Base-by-base conservation (phyloP, 2,888 invertebrate species). In the Drosophila atripex region DNA sequence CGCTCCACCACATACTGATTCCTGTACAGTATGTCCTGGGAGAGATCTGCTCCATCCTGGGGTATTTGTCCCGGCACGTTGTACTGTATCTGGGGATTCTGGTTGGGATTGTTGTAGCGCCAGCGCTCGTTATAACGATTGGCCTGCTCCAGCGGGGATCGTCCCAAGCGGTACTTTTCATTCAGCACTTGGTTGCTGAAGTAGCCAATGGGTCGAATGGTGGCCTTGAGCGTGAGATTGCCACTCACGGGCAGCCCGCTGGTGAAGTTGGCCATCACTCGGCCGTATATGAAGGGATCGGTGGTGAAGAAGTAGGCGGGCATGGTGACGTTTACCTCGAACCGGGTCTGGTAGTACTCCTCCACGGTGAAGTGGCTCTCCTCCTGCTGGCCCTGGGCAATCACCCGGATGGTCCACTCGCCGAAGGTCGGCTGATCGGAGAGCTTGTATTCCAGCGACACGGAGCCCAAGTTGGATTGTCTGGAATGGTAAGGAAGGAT, bases 311-410 rank as follows among this genome's bases (percentile, higher is more conserved):
- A 96, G 91, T 97, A 98, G 0, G 98, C 96, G 0, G 98, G 97
- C 95, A 98, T 97, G 0, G 97, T 98, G 0, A 99, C 97, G 91
- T 98, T 98, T 43, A 95, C 95, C 93, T 98, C 98, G 90, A 97
- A 98, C 79, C 98, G 93, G 0, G 98, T 97, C 91, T 97, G 97
- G 91, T 98, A 98, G 92, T 98, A 98, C 92, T 98, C 98, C 90
- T 98, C 97, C 0, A 99, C 98, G 7, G 95, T 91, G 92, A 98
- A 98, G 56, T 94, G 94, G 39, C 96, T 94, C 90, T 97, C 96
- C 91, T 98, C 98, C 1, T 95, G 92, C 91, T 98, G 97, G 0
- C 97, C 96, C 89, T 97, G 96, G 0, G 98, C 98, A 76, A 96
- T 94, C 0, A 98, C 96, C 72, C 95, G 94, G 76, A 99, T 95